Percentiles rank a stretch among this genome's conserved stretches.
These are phyloP conservation scores for Agrotis clavis DNA, from an alignment of 2,888 invertebrate species.

Conservation along the genomic window DNA sequence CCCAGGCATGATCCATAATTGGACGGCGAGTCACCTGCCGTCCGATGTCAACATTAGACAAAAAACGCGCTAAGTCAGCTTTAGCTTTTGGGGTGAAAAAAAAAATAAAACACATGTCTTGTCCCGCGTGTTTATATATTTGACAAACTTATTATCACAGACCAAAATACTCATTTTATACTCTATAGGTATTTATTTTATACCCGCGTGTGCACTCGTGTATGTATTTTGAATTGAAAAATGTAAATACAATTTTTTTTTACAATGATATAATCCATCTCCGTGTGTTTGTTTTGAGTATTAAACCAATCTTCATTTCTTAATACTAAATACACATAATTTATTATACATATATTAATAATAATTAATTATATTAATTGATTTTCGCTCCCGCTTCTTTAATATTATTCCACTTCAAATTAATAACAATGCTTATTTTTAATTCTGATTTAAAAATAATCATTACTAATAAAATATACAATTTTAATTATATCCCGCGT, in stretches of 20 bases:
- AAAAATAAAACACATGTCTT: neutral
- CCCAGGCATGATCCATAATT: too few species aligned
- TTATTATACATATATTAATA: neutral
- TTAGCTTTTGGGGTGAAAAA: too few species aligned
- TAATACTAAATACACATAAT: constrained; percentile 1
- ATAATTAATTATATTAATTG: constrained; percentile 1
- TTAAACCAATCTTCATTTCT: constrained; percentile 3
- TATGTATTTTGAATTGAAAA: too few species aligned
- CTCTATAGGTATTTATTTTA: too few species aligned
- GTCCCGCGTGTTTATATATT: constrained; percentile 32
- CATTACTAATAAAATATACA: neutral
- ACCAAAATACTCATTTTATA: neutral
- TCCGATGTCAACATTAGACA: too few species aligned
- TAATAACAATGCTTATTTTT: neutral
- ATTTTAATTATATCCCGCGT: neutral
- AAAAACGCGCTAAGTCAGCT: too few species aligned
- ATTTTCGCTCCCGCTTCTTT: neutral
- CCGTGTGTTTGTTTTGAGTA: constrained; percentile 27
- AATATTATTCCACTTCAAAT: neutral
- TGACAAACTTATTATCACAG: constrained; percentile 6
- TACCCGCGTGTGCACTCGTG: too few species aligned
- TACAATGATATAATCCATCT: neutral
- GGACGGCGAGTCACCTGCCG: too few species aligned
- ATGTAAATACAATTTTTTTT: neutral
- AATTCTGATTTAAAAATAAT: neutral